Percentiles rank a stretch among this genome's conserved stretches.
phyloP scores from a whole-genome alignment of 1,140 invertebrate genomes.

The Drosophila orena region DNA sequence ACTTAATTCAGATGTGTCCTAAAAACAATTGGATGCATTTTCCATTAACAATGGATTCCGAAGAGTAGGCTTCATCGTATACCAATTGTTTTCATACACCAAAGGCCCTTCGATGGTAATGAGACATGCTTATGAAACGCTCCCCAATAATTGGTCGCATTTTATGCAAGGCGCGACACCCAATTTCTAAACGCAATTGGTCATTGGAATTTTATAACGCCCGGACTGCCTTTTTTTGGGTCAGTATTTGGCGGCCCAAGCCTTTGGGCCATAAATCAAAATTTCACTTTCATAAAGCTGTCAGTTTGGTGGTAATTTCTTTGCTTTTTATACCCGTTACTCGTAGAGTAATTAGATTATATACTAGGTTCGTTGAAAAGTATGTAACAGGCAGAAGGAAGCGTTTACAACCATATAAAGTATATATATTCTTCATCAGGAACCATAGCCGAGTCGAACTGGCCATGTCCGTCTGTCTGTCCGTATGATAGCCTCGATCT shows the following conservation, averaged over 20 bases:
- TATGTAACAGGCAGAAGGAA: too few relatives aligned
- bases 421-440: too few relatives aligned
- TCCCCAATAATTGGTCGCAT: slow-evolving; percentile 47
- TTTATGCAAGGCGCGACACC: slow-evolving; percentile 63
- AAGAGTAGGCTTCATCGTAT: not conserved
- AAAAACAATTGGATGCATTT: slow-evolving; percentile 15
- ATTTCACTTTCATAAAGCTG: slow-evolving; percentile 71
- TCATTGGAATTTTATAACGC: slow-evolving; percentile 67
- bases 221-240: slow-evolving; percentile 38
- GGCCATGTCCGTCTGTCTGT: too few relatives aligned
- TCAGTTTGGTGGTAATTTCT: slow-evolving; percentile 13
- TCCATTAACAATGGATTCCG: slow-evolving; percentile 2
- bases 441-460: too few relatives aligned
- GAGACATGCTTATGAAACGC: slow-evolving; percentile 66
- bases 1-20: not conserved
- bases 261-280: slow-evolving; percentile 57
- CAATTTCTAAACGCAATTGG: slow-evolving; percentile 80
- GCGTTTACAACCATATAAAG: too few relatives aligned
- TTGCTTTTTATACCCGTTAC: slow-evolving; percentile 8
- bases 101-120: slow-evolving; percentile 44
- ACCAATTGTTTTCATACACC: slow-evolving; percentile 5
- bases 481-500: too few relatives aligned
- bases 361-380: too few relatives aligned
- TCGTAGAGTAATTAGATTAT: too few relatives aligned
- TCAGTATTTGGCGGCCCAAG: slow-evolving; percentile 49